Percentiles rank a stretch among this genome's conserved stretches.
These are phyloP conservation scores for Biston stratarius DNA, from an alignment of 2,888 invertebrate genomes.

Conservation along the genomic window DNA sequence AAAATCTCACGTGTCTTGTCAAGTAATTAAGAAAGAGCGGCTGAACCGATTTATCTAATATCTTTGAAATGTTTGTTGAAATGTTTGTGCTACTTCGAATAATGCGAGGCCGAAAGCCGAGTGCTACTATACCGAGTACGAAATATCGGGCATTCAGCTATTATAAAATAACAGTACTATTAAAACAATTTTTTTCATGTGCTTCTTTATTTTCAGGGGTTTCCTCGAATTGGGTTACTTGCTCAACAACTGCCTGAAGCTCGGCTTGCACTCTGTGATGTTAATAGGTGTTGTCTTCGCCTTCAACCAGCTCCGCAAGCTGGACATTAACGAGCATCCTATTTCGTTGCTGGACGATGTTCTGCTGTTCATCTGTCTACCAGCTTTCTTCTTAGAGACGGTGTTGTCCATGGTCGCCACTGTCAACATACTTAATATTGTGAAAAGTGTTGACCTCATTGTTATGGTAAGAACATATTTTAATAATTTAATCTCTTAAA, in stretches of 20 bases:
- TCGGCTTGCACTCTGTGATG: constrained; percentile 85
- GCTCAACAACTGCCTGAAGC: constrained; percentile 82
- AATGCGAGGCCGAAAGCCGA: too few species aligned
- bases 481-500: too few species aligned
- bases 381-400: constrained; percentile 90
- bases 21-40: too few species aligned
- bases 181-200: too few species aligned
- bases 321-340: constrained; percentile 89
- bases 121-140: too few species aligned
- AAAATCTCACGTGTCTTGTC: too few species aligned
- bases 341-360: constrained; percentile 90
- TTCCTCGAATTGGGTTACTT: constrained; percentile 79
- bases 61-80: too few species aligned
- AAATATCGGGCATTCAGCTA: background rate
- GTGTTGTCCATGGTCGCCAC: constrained; percentile 90
- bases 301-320: constrained; percentile 87
- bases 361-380: constrained; percentile 89
- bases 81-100: too few species aligned
- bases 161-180: background rate
- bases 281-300: constrained; percentile 86
- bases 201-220: constrained; percentile 67
- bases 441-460: constrained; percentile 82
- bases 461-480: constrained; percentile 83
- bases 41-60: too few species aligned
- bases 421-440: constrained; percentile 78